Evolutionary conservation across 1,140 invertebrate species (phyloP).

Genomic region (Cyclina sinensis): DNA sequence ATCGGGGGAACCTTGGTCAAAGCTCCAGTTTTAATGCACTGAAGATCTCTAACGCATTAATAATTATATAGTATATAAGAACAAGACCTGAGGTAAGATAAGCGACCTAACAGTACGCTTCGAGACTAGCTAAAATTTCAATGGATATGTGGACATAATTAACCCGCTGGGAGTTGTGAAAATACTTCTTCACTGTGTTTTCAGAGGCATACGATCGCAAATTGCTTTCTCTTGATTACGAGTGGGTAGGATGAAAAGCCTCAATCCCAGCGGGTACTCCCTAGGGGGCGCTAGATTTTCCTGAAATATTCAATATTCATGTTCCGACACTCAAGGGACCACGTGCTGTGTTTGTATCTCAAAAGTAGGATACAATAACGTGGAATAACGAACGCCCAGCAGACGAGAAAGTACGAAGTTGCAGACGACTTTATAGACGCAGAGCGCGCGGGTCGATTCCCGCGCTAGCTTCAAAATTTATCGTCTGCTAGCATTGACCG

Average conservation of each 20-base stretch:
- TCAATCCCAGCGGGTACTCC: slow-evolving; percentile 41
- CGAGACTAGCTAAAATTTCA: slow-evolving; percentile 54
- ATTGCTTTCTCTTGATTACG: slow-evolving; percentile 63
- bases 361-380: slow-evolving; percentile 62
- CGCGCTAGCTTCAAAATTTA: slow-evolving; percentile 29
- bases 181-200: slow-evolving; percentile 66
- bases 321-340: slow-evolving; percentile 50
- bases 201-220: slow-evolving; percentile 62
- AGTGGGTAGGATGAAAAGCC: slow-evolving; percentile 58
- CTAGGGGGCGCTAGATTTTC: slow-evolving; percentile 52
- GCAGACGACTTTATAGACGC: slow-evolving; percentile 61
- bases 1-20: no score
- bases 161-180: slow-evolving; percentile 61
- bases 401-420: slow-evolving; percentile 12
- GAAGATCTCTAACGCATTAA: no score
- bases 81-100: no score
- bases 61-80: no score
- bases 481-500: slow-evolving; percentile 34
- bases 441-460: slow-evolving; percentile 53
- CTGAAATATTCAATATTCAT: slow-evolving; percentile 67
- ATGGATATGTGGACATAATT: slow-evolving; percentile 65
- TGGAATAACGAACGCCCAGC: slow-evolving; percentile 58
- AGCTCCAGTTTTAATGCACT: no score
- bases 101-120: no score
- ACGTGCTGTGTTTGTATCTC: slow-evolving; percentile 61